phyloP scores from a whole-genome alignment of 2,888 invertebrate species.

The Terebella lapidaria region DNA sequence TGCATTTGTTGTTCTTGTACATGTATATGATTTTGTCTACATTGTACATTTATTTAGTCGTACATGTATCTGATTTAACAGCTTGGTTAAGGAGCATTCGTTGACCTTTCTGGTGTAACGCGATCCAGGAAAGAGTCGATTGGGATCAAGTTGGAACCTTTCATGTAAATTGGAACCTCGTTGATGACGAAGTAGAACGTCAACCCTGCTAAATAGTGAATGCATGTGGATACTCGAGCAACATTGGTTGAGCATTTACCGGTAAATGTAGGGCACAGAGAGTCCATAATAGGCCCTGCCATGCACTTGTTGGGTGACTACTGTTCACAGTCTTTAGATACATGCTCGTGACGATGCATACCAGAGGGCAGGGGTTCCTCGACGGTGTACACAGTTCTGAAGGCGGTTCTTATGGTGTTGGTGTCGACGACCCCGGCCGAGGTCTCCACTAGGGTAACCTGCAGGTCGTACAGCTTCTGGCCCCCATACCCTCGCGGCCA shows the following conservation, averaged over 20 bases:
- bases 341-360: too few relatives aligned
- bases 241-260: too few relatives aligned
- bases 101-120: conserved; percentile 37
- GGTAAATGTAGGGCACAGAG: not conserved
- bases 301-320: too few relatives aligned
- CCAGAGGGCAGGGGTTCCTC: conserved; percentile 60
- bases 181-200: conserved; percentile 85
- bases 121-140: conserved; percentile 68
- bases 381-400: conserved; percentile 77
- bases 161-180: conserved; percentile 80
- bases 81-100: too few relatives aligned
- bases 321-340: too few relatives aligned
- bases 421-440: not conserved
- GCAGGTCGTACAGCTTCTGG: conserved; percentile 66
- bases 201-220: conserved; percentile 55
- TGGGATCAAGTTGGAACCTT: conserved; percentile 92
- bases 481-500: conserved; percentile 81
- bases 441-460: conserved; percentile 7
- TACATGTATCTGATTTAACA: too few relatives aligned
- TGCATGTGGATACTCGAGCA: not conserved
- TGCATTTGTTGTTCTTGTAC: too few relatives aligned
- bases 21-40: too few relatives aligned
- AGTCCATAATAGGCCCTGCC: not conserved
- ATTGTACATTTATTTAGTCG: too few relatives aligned
- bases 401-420: conserved; percentile 58